These are phyloP conservation scores for Phalangium opilio DNA, from an alignment of 2,888 invertebrate species.

Conservation along the genomic window DNA sequence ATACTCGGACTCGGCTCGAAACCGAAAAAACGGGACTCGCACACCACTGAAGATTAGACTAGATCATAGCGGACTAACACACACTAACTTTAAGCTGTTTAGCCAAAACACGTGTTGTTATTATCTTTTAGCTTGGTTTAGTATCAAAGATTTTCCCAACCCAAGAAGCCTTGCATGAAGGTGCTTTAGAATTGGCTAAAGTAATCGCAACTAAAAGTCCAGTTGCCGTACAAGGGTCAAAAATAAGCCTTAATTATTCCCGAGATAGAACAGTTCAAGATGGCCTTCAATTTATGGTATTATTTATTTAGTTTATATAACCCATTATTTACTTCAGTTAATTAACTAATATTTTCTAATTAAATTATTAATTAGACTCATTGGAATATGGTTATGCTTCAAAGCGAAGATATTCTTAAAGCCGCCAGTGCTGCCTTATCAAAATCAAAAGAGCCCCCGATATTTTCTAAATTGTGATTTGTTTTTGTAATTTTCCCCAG, in stretches of 20 bases:
- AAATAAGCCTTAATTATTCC: constrained; percentile 65
- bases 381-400: constrained; percentile 37
- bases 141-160: constrained; percentile 59
- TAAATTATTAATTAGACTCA: constrained; percentile 12
- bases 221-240: constrained; percentile 83
- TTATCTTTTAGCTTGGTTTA: constrained; percentile 48
- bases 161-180: constrained; percentile 52
- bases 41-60: too few relatives aligned
- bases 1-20: too few relatives aligned
- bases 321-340: neutral
- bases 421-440: constrained; percentile 58
- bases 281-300: constrained; percentile 78
- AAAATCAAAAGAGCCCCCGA: constrained; percentile 47
- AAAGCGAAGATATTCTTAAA: constrained; percentile 41
- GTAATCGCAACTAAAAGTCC: constrained; percentile 77
- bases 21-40: too few relatives aligned
- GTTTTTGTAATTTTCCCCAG: too few relatives aligned
- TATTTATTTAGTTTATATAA: neutral
- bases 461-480: constrained; percentile 53
- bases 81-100: too few relatives aligned
- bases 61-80: too few relatives aligned
- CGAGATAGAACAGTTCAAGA: constrained; percentile 73
- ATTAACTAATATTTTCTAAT: too few relatives aligned
- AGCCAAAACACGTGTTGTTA: neutral
- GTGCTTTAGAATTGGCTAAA: constrained; percentile 56